phyloP scores from a whole-genome alignment of 2,797 vertebrate genomes.

The Loriculus beryllinus region DNA sequence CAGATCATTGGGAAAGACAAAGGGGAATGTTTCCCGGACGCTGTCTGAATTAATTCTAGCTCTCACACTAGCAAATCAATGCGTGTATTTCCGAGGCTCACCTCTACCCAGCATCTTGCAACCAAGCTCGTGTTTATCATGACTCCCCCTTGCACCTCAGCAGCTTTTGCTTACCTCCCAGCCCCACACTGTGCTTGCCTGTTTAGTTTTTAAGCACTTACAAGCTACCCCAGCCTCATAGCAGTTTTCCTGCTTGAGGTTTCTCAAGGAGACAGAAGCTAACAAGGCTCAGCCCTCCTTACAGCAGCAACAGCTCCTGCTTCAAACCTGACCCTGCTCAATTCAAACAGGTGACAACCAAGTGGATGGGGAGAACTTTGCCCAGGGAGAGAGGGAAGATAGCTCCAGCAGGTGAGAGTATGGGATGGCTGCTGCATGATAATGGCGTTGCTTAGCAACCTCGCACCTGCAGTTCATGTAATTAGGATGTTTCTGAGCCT shows the following conservation, averaged over 20 bases:
- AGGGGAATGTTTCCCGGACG: not conserved
- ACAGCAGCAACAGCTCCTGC: not conserved
- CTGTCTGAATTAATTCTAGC: not conserved
- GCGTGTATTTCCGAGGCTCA: not conserved
- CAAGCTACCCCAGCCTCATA: not conserved
- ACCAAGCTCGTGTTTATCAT: not conserved
- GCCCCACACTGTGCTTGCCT: accelerated
- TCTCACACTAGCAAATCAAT: not conserved
- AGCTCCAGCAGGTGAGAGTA: not conserved
- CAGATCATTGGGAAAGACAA: not conserved
- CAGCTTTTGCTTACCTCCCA: not conserved
- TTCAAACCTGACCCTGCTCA: not conserved
- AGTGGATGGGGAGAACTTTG: not conserved
- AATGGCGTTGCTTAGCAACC: constrained; percentile 59
- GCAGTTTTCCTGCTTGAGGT: no score
- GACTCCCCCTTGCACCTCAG: not conserved
- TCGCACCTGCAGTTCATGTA: not conserved
- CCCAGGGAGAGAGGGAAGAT: not conserved
- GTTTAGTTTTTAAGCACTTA: not conserved
- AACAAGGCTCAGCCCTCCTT: not conserved
- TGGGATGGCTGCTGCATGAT: not conserved
- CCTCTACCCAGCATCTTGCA: not conserved
- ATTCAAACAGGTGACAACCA: not conserved
- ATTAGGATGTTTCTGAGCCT: not conserved
- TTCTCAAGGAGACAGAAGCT: not conserved